Conservation (phyloP, 2,113 vertebrate species). For the Centrocercus urophasianus region DNA sequence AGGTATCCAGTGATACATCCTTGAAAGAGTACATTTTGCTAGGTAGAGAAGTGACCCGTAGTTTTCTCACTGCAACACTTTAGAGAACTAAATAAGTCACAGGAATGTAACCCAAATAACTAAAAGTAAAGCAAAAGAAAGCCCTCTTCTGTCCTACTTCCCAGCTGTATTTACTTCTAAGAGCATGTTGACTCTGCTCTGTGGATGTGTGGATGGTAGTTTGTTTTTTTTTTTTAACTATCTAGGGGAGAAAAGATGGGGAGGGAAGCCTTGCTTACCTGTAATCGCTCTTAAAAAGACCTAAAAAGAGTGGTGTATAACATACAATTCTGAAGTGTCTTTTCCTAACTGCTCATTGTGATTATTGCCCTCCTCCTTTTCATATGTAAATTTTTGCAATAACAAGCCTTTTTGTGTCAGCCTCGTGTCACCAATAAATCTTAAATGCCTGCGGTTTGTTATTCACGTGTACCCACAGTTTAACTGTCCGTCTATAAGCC, state of each 20-base stretch:
- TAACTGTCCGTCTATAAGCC: neutral
- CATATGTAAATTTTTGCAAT: neutral
- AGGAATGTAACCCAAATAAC: neutral
- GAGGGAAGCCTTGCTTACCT: neutral
- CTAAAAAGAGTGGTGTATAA: neutral
- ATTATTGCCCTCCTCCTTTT: neutral
- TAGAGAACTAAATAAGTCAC: neutral
- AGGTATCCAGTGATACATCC: neutral
- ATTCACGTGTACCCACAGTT: neutral
- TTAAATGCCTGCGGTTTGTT: neutral
- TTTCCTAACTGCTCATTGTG: neutral
- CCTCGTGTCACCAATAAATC: neutral
- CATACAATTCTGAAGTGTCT: neutral
- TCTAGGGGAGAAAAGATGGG: neutral
- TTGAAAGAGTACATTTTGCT: neutral
- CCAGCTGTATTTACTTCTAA: neutral
- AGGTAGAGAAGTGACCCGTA: neutral
- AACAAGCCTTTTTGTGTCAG: neutral
- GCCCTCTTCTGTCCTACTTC: fast-evolving
- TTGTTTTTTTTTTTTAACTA: neutral
- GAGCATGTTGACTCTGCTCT: neutral
- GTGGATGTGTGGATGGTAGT: neutral
- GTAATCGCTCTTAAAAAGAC: fast-evolving
- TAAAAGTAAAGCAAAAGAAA: neutral
- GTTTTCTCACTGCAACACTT: neutral